Evolutionary conservation across 2,888 invertebrate species (phyloP).

Genomic region (Cryptus armator): DNA sequence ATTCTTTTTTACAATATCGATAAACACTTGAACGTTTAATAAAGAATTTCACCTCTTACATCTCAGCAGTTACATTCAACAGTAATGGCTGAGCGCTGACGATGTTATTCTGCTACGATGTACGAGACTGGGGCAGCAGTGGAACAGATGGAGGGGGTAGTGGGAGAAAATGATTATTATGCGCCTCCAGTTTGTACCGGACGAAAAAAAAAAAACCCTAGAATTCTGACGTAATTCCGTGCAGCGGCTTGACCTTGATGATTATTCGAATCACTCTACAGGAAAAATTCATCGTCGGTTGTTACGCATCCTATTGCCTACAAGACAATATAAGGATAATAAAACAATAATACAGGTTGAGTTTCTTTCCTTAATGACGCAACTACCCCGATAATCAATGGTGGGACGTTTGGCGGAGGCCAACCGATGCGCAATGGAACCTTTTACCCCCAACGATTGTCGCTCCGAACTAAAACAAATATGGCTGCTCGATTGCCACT

Average conservation of each 20-base stretch:
- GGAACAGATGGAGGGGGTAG: neutral
- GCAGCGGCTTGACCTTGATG: too few species aligned
- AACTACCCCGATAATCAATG: too few species aligned
- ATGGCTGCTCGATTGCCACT: neutral
- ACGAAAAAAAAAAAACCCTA: neutral
- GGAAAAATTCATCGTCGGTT: too few species aligned
- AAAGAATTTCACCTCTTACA: constrained; percentile 59
- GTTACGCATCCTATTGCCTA: too few species aligned
- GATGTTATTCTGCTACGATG: constrained; percentile 78
- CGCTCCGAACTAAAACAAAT: neutral
- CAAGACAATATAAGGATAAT: too few species aligned
- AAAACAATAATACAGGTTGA: too few species aligned
- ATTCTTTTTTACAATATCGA: constrained; percentile 10
- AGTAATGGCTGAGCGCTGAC: constrained; percentile 79
- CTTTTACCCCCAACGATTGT: too few species aligned
- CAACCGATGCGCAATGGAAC: neutral
- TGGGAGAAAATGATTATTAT: neutral
- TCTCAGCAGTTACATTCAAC: constrained; percentile 71
- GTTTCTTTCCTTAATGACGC: too few species aligned
- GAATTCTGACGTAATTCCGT: too few species aligned
- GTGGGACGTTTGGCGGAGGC: too few species aligned
- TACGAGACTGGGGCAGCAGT: constrained; percentile 24
- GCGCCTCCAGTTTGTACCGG: neutral
- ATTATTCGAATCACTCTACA: too few species aligned
- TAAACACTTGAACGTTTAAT: constrained; percentile 36